These are phyloP conservation scores for Diogma glabrata DNA, from an alignment of 2,888 invertebrate species.

Conservation along the genomic window DNA sequence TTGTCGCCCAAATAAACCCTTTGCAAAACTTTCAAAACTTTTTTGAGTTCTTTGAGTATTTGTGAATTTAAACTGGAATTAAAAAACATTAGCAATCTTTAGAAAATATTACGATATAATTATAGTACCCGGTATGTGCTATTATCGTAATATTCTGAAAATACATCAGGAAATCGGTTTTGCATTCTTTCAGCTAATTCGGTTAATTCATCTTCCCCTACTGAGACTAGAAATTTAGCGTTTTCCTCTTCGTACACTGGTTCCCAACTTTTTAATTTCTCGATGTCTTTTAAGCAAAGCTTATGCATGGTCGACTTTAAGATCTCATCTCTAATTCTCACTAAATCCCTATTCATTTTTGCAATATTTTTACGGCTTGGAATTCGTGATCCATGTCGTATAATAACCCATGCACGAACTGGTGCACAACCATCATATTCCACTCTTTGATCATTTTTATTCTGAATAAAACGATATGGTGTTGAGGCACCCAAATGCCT, in stretches of 20 bases:
- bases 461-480: conserved; percentile 58
- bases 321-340: conserved; percentile 42
- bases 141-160: conserved; percentile 49
- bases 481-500: conserved; percentile 54
- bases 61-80: conserved; percentile 65
- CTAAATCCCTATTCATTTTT: conserved; percentile 42
- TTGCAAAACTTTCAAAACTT: conserved; percentile 63
- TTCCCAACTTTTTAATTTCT: conserved; percentile 47
- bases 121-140: conserved; percentile 42
- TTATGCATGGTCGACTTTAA: conserved; percentile 40
- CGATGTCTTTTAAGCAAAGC: conserved; percentile 38
- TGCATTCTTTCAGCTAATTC: conserved; percentile 62
- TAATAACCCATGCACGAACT: conserved; percentile 59
- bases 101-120: not conserved
- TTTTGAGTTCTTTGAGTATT: conserved; percentile 61
- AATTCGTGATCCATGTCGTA: conserved; percentile 68
- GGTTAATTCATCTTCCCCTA: conserved; percentile 65
- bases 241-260: conserved; percentile 39
- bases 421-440: conserved; percentile 53
- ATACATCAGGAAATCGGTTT: conserved; percentile 51
- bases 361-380: conserved; percentile 48
- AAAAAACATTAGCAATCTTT: conserved; percentile 16
- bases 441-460: conserved; percentile 47
- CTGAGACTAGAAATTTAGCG: conserved; percentile 51
- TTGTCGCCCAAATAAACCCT: conserved; percentile 60